Evolutionary conservation across 2,797 vertebrate species (phyloP).

Genomic region (Rhinatrema bivittatum): DNA sequence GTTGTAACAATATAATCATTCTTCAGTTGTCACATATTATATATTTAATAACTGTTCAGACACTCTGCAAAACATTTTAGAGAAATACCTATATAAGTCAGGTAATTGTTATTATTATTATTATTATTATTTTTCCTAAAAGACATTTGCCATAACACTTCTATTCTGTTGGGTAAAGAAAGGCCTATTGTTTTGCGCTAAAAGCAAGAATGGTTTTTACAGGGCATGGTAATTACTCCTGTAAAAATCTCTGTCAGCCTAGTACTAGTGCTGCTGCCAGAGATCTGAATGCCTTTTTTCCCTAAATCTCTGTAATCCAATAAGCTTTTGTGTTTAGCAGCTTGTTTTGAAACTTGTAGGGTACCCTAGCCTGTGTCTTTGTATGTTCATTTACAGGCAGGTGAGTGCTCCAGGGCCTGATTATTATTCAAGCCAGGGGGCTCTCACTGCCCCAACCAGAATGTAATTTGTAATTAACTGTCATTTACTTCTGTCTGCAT

Average conservation of each 20-base stretch:
- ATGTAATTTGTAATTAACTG: slow-evolving; percentile 79
- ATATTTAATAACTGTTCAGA: too few species aligned
- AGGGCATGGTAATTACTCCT: slow-evolving; percentile 27
- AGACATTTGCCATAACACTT: background rate
- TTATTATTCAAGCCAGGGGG: slow-evolving; percentile 64
- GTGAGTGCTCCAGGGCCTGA: slow-evolving; percentile 67
- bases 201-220: slow-evolving; percentile 12
- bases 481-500: slow-evolving; percentile 68
- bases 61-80: too few species aligned
- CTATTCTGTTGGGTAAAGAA: background rate
- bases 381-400: slow-evolving; percentile 59
- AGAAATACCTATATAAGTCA: too few species aligned
- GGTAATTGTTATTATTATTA: too few species aligned
- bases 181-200: slow-evolving; percentile 4
- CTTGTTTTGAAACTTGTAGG: slow-evolving; percentile 70
- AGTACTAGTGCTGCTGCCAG: slow-evolving; percentile 39
- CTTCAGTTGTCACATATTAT: too few species aligned
- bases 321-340: slow-evolving; percentile 75
- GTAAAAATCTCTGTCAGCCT: slow-evolving; percentile 41
- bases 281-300: slow-evolving; percentile 58
- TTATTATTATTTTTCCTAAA: background rate
- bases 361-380: slow-evolving; percentile 57
- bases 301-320: slow-evolving; percentile 79
- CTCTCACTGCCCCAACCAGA: slow-evolving; percentile 57
- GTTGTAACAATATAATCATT: too few species aligned